Conservation (phyloP, 2,888 invertebrate species). For the Tyria jacobaeae region DNA sequence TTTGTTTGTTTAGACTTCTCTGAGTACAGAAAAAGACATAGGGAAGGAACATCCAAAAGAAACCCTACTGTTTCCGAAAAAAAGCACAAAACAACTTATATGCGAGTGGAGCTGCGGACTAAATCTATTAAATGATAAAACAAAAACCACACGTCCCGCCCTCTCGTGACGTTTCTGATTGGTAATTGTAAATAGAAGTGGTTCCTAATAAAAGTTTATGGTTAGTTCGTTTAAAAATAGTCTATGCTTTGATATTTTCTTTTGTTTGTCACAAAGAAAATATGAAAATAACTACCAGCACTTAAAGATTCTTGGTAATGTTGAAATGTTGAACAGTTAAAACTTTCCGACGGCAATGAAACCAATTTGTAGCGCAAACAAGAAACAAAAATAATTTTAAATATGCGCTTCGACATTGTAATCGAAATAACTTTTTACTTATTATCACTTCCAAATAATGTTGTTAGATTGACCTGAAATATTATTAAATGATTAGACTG, state of each 20-base stretch:
- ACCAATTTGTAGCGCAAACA: constrained; percentile 10
- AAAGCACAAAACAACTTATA: too few relatives aligned
- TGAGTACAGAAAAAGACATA: too few relatives aligned
- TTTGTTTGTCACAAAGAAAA: neutral
- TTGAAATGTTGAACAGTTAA: constrained; percentile 15
- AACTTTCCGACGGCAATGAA: constrained; percentile 15
- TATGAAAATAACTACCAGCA: constrained; percentile 1
- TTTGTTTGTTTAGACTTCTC: too few relatives aligned
- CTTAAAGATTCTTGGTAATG: neutral
- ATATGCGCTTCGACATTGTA: neutral
- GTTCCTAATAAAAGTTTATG: neutral
- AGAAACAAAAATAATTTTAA: constrained; percentile 1
- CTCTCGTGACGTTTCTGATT: neutral
- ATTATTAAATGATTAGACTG: too few relatives aligned
- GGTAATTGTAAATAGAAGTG: neutral
- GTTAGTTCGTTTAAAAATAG: neutral
- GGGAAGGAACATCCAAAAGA: too few relatives aligned
- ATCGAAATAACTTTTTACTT: neutral
- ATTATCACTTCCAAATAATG: neutral
- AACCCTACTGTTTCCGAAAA: too few relatives aligned
- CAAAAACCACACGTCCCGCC: neutral
- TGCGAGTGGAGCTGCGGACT: too few relatives aligned
- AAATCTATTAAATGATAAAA: neutral
- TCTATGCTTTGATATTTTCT: neutral
- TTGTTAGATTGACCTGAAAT: neutral